Conservation (phyloP, 2,113 vertebrate genomes). For the Prunella fulvescens region DNA sequence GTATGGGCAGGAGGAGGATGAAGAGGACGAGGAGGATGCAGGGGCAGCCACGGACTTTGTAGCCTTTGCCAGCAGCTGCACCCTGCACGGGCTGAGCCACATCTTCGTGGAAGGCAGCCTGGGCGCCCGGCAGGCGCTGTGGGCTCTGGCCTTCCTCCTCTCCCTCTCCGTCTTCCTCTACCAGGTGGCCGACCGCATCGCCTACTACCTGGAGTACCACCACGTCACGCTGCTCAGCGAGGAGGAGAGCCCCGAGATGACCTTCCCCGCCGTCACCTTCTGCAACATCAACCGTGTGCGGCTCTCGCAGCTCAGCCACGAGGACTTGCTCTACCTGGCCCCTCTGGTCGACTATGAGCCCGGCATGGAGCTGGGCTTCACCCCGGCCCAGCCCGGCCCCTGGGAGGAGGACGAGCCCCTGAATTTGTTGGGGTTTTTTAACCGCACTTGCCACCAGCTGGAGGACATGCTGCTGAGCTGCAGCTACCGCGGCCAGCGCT, state of each 20-base stretch:
- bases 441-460: slow-evolving; percentile 87
- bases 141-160: slow-evolving; percentile 83
- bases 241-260: slow-evolving; percentile 75
- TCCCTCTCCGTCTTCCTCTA: slow-evolving; percentile 86
- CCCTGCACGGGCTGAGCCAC: slow-evolving; percentile 89
- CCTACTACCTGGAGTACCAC: slow-evolving; percentile 86
- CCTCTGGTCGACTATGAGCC: slow-evolving; percentile 86
- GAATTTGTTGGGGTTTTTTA: slow-evolving; percentile 85
- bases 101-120: slow-evolving; percentile 85
- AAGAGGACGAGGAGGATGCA: slow-evolving; percentile 28
- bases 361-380: slow-evolving; percentile 83
- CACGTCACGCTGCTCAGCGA: slow-evolving; percentile 88
- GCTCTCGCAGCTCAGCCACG: slow-evolving; percentile 86
- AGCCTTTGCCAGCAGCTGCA: slow-evolving; percentile 84
- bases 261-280: slow-evolving; percentile 89
- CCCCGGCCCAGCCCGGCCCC: slow-evolving; percentile 64
- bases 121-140: slow-evolving; percentile 81
- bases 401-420: slow-evolving; percentile 71
- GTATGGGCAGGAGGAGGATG: slow-evolving; percentile 44
- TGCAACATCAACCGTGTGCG: slow-evolving; percentile 91
- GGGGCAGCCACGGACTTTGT: slow-evolving; percentile 67
- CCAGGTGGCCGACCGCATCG: slow-evolving; percentile 87
- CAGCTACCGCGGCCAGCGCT: slow-evolving; percentile 80
- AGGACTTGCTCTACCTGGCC: slow-evolving; percentile 87
- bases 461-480: slow-evolving; percentile 95